Evolutionary conservation across 2,113 vertebrate species (phyloP), one percentile per base, ranked within the genome.

Genomic region (Nasalis larvatus): DNA sequence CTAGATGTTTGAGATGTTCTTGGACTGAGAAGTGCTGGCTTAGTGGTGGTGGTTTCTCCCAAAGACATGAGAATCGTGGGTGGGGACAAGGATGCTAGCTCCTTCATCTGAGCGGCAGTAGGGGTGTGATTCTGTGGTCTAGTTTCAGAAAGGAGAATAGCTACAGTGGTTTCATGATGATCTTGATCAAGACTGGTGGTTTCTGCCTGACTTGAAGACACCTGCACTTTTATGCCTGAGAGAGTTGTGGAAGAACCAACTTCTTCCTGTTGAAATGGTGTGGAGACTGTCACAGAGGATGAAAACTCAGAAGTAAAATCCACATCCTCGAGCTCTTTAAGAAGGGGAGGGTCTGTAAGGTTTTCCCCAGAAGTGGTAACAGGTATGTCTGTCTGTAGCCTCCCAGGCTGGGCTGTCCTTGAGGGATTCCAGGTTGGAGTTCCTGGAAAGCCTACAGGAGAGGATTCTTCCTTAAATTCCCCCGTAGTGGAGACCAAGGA

Each of bases 51-150:
- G 95, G 81, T 30, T 35, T 66, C 94, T 13, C 42, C n/a, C 68
- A 78, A 81, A 0, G 90, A 49, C 80, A 23, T 30, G 74, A 78
- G 82, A 37, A 42, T 21, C 1, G 60, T 52, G 37, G 89, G 69
- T 6, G 68, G 60, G 86, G 35, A 1, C 0, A 8, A 4, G 87
- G 78, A 11, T 0, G 25, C 0, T 0, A 6, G 25, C 21, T 3
- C 17, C 27, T 12, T 35, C 10, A 0, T 0, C 0, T 0, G 8
- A 3, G 13, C 1, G 0, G 8, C 16, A 0, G 21, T 32, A 1
- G 18, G 4, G 10, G 0, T 0, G 0, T 0, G 37, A 5, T 3
- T 2, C n/a, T 1, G 12, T 0, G 45, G 58, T 8, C 0, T 0
- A 0, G 3, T 4, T 74, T 37, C 52, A 1, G 37, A 0, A 0